Evolutionary conservation across 2,888 invertebrate species (phyloP), one percentile per base, ranked within the genome.

Genomic region (Cryptus viduatorius): DNA sequence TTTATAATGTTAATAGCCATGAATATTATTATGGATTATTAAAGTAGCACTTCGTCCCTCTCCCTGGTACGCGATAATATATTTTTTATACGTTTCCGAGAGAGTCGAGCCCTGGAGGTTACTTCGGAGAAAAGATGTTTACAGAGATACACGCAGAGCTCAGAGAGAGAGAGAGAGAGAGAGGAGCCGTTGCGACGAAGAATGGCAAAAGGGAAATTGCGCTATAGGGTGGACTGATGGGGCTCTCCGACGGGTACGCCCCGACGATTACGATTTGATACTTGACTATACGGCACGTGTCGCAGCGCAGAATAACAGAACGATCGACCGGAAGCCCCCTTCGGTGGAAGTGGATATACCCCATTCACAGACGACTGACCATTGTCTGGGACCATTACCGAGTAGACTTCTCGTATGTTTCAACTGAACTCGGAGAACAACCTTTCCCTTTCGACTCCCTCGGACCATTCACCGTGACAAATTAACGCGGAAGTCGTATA

Each of bases 71-170:
- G 48, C 56, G 1, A 24, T 48, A 24, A 14, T 69, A 56, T 79
- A 64, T 77, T 82, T 84, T 82, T 69, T 84, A 75, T 81, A 50
- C 68, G 12, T 50, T 72, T 67, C 67, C 24, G 59, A n/a, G 42
- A 65, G 42, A 29, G 4, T 37, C 31, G 37, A 69, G 44, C 46
- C 53, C 72, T 61, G 44, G 68, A 69, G 82, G 78, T 83, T 72
- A 82, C 61, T 61, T 19, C n/a, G 72, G 61, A 67, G 50, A 67
- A 87, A 88, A 88, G 88, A 88, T 87, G 87, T 89, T 86, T 89
- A 89, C 84, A 87, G 37, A 46, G 71, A 86, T 85, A 72, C 81
- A 86, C 85, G 86, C 61, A 85, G 79, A 80, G 86, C 87, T 31
- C 44, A 82, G 61, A 86, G 86, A 86, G 83, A 71, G 12, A 86